Conservation (phyloP, 2,797 vertebrate genomes). For the Uromys caudimaculatus region DNA sequence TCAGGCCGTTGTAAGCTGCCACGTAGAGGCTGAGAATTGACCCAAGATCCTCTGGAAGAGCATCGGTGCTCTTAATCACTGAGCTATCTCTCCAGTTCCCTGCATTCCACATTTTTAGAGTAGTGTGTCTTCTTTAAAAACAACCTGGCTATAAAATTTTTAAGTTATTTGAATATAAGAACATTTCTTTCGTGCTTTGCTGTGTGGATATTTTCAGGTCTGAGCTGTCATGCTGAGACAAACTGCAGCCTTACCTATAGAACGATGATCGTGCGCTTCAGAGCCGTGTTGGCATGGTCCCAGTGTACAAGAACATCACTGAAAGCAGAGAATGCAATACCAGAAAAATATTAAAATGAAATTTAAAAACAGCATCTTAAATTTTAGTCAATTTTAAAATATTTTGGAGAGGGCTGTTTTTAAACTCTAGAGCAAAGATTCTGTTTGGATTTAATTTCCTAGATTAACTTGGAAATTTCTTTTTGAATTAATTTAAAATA, state of each 20-base stretch:
- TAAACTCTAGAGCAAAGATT: slow-evolving; percentile 24
- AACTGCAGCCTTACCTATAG: not conserved
- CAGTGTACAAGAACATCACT: not conserved
- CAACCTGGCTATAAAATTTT: not conserved
- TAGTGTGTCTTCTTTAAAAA: slow-evolving; percentile 41
- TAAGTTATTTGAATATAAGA: slow-evolving; percentile 50
- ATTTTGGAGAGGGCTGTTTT: not conserved
- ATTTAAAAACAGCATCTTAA: not conserved
- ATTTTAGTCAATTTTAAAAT: slow-evolving; percentile 51
- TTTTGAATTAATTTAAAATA: slow-evolving; percentile 11
- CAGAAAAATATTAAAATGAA: not conserved
- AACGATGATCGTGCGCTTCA: not conserved
- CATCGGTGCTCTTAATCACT: not conserved
- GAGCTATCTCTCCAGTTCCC: not conserved
- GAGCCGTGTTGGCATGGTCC: not conserved
- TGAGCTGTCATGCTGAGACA: not conserved
- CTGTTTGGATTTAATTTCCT: not conserved
- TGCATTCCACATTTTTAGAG: slow-evolving; percentile 24
- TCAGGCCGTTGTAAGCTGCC: not conserved
- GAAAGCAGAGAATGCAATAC: not conserved
- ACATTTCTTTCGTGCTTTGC: slow-evolving; percentile 28
- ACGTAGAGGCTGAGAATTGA: not conserved
- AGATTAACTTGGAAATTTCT: not conserved
- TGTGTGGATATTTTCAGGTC: not conserved
- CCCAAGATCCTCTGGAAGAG: not conserved